A percentile compares a stretch with the other conserved stretches of the same genome.
Evolutionary conservation across 1,140 invertebrate genomes (phyloP).

Genomic region (Diabrotica undecimpunctata): DNA sequence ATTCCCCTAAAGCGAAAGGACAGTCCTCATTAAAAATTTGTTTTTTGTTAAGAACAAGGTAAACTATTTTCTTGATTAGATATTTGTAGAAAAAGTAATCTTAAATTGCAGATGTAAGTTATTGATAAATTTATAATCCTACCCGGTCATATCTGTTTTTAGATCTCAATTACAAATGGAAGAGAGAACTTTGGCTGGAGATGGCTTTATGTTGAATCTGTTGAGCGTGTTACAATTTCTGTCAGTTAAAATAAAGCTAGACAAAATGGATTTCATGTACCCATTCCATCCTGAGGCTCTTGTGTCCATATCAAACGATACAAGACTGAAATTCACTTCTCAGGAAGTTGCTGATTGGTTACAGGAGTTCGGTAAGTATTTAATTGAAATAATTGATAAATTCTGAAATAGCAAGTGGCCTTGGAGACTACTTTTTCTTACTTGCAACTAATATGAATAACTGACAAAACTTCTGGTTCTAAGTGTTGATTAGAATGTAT

Average conservation of each 20-base stretch:
- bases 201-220: conserved; percentile 94
- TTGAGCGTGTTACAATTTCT: conserved; percentile 85
- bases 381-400: neutral
- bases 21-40: too few species aligned
- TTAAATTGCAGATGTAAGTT: too few species aligned
- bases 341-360: conserved; percentile 78
- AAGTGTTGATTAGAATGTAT: neutral
- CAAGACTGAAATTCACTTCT: conserved; percentile 75
- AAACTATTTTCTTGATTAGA: too few species aligned
- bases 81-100: too few species aligned
- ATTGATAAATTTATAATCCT: too few species aligned
- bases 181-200: conserved; percentile 77
- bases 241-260: conserved; percentile 78
- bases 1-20: too few species aligned
- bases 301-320: conserved; percentile 78
- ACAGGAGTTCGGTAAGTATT: conserved; percentile 33
- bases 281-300: conserved; percentile 78
- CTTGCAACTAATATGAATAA: too few species aligned
- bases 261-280: conserved; percentile 82
- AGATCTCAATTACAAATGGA: conserved; percentile 82
- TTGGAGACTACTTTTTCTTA: too few species aligned
- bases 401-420: neutral
- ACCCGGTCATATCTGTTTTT: neutral
- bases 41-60: too few species aligned
- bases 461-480: too few species aligned